phyloP scores from a whole-genome alignment of 2,113 vertebrate genomes.

The Trichomycterus rosablanca region DNA sequence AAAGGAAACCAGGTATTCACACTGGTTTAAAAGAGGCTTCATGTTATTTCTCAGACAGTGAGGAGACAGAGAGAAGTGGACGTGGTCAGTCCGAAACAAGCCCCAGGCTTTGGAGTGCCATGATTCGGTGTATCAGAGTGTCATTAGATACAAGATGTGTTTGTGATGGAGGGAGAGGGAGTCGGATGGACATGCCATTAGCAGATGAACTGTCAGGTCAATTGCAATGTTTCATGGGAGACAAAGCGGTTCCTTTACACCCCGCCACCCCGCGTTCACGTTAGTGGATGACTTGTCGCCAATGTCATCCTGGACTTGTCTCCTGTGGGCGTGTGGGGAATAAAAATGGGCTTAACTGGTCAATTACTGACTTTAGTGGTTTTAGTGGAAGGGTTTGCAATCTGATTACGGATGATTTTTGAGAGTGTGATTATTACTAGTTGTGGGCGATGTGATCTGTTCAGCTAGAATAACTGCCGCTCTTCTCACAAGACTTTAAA shows the following conservation, averaged over 20 bases:
- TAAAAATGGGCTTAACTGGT: too few relatives aligned
- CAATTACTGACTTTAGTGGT: too few relatives aligned
- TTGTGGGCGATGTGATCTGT: too few relatives aligned
- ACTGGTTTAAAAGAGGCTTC: too few relatives aligned
- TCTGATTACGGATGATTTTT: too few relatives aligned
- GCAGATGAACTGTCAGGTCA: constrained; percentile 54
- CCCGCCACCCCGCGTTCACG: not conserved
- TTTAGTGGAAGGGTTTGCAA: too few relatives aligned
- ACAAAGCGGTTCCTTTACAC: constrained; percentile 43
- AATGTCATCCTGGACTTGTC: not conserved
- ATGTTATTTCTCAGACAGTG: too few relatives aligned
- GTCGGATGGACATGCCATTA: constrained; percentile 43
- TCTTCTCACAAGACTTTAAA: too few relatives aligned
- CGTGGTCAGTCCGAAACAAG: not conserved
- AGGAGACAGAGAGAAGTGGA: not conserved
- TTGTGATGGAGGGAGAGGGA: constrained; percentile 1
- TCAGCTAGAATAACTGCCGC: too few relatives aligned
- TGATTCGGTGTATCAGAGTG: not conserved
- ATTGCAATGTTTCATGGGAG: constrained; percentile 56
- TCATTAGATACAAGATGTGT: constrained; percentile 4
- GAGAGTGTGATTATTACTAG: too few relatives aligned
- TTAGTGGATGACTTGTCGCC: too few relatives aligned
- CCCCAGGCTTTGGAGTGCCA: not conserved
- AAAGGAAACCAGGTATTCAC: too few relatives aligned
- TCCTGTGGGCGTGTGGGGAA: constrained; percentile 21